Percentiles rank a stretch among this genome's conserved stretches.
phyloP scores from a whole-genome alignment of 2,888 invertebrate genomes.

The Dendrolimus pini region DNA sequence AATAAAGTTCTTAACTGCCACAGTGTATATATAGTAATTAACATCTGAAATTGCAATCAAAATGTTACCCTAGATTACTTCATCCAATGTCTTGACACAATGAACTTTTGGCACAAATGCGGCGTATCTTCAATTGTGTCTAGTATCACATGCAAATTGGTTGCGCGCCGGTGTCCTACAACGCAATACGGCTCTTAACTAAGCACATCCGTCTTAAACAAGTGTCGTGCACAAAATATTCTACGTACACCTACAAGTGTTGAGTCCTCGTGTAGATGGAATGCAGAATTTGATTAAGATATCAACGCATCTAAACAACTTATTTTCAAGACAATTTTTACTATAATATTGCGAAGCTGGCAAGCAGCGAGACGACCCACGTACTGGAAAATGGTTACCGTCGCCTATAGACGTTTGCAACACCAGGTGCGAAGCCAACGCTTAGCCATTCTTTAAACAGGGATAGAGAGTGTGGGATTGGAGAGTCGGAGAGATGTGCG shows the following conservation, averaged over 20 bases:
- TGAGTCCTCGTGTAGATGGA: background rate
- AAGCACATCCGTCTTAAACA: slow-evolving; percentile 49
- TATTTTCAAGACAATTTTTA: no score
- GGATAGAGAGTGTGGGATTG: no score
- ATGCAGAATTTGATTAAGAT: background rate
- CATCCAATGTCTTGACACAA: slow-evolving; percentile 4
- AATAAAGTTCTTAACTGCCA: no score
- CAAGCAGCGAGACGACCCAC: no score
- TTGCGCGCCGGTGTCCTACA: slow-evolving; percentile 13
- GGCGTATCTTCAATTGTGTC: background rate
- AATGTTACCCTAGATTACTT: background rate
- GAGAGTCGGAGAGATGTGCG: no score
- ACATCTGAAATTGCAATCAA: background rate
- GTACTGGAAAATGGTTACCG: no score
- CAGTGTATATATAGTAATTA: background rate
- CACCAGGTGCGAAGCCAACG: no score
- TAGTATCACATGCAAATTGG: slow-evolving; percentile 7
- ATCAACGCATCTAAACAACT: no score
- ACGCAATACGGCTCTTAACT: slow-evolving; percentile 48
- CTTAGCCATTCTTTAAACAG: no score
- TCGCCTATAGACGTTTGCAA: no score
- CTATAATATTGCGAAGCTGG: no score
- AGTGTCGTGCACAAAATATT: slow-evolving; percentile 29
- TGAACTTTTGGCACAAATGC: slow-evolving; percentile 10
- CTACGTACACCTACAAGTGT: slow-evolving; percentile 14